phyloP scores from a whole-genome alignment of 2,797 vertebrate genomes.

The Somateria mollissima region DNA sequence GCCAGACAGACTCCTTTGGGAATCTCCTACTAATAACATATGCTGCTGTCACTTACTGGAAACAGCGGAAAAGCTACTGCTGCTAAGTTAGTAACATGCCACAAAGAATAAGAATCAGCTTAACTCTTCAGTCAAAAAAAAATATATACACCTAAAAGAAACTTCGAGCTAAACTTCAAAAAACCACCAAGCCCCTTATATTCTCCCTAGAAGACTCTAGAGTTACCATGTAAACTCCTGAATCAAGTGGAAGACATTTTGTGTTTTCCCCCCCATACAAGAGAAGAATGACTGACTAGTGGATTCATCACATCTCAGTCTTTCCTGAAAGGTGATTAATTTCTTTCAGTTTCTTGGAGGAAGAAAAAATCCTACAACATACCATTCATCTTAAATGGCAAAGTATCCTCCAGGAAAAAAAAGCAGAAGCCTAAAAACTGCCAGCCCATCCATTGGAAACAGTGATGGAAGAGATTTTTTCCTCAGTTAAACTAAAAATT shows the following conservation, averaged over 20 bases:
- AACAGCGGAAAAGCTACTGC: neutral
- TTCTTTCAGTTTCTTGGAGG: neutral
- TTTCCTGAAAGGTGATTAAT: neutral
- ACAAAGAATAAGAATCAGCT: neutral
- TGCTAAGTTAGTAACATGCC: neutral
- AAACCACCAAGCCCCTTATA: neutral
- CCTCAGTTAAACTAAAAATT: neutral
- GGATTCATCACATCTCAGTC: neutral
- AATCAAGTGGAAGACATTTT: neutral
- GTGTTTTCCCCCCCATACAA: neutral
- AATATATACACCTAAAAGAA: neutral
- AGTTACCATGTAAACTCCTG: neutral
- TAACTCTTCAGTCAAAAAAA: neutral
- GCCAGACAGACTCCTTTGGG: neutral
- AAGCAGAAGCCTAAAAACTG: neutral
- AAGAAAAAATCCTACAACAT: neutral
- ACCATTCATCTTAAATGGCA: neutral
- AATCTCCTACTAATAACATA: neutral
- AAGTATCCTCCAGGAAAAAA: neutral
- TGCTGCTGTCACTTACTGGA: neutral
- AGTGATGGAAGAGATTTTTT: neutral
- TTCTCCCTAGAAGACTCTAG: neutral
- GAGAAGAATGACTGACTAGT: fast-evolving
- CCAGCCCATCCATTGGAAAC: neutral
- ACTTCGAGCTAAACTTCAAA: neutral